phyloP scores from a whole-genome alignment of 2,888 invertebrate genomes.

The Theristus sp. region DNA sequence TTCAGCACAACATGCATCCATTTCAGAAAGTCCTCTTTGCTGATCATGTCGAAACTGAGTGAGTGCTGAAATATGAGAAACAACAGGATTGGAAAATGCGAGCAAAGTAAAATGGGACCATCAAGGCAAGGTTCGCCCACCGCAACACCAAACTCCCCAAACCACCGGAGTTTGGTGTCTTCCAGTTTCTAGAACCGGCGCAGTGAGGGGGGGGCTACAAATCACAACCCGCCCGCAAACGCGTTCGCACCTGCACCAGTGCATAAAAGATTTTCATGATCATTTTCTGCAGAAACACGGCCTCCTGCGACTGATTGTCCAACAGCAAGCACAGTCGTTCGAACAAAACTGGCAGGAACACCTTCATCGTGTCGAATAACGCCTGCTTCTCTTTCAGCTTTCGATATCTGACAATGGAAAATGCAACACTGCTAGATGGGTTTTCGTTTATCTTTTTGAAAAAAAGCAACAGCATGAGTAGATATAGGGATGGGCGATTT shows the following conservation, averaged over 20 bases:
- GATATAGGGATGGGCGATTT: no score
- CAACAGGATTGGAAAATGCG: no score
- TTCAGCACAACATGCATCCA: conserved; percentile 83
- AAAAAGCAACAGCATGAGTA: no score
- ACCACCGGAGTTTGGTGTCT: no score
- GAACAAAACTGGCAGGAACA: conserved; percentile 74
- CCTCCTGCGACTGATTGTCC: conserved; percentile 50
- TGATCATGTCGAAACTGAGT: conserved; percentile 44
- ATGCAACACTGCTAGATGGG: no score
- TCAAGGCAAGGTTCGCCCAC: no score
- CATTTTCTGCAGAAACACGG: conserved; percentile 78
- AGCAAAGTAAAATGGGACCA: no score
- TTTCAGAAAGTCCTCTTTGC: conserved; percentile 68
- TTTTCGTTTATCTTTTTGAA: no score
- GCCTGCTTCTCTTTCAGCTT: conserved; percentile 69
- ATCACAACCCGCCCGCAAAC: no score
- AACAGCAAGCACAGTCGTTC: conserved; percentile 40
- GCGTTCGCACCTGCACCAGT: conserved; percentile 48
- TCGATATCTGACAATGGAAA: conserved; percentile 53
- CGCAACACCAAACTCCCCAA: no score
- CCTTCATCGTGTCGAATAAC: conserved; percentile 80
- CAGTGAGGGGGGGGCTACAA: no score
- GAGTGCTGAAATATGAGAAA: conserved; percentile 29
- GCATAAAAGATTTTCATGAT: conserved; percentile 79
- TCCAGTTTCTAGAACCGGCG: no score